Evolutionary conservation across 2,888 invertebrate genomes (phyloP).

Genomic region (Nomada fabriciana): DNA sequence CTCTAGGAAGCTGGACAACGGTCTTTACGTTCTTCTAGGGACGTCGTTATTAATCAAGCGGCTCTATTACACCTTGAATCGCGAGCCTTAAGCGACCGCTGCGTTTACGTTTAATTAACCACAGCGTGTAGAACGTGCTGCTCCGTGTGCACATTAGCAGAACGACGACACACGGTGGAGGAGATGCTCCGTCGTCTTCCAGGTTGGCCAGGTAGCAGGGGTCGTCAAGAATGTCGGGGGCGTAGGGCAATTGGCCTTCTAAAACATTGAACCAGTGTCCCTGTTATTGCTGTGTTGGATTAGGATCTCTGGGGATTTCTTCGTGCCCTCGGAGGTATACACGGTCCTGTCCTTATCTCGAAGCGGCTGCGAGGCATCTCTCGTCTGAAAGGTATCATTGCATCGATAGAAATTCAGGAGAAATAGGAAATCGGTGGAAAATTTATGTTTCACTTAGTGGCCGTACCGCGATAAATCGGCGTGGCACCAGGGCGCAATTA

Average conservation of each 20-base stretch:
- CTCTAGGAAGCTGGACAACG: slow-evolving; percentile 48
- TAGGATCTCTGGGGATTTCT: no score
- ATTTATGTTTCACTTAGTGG: no score
- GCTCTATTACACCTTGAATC: slow-evolving; percentile 39
- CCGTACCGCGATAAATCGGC: no score
- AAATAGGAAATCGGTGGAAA: no score
- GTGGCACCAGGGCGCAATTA: no score
- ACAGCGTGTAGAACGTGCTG: neutral
- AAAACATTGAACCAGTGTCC: neutral
- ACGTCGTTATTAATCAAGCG: slow-evolving; percentile 28
- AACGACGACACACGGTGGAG: neutral
- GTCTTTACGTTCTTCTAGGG: slow-evolving; percentile 35
- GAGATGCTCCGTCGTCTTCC: slow-evolving; percentile 9
- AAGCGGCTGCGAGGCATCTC: no score
- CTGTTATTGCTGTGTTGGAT: no score
- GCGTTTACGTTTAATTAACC: slow-evolving; percentile 49
- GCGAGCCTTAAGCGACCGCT: slow-evolving; percentile 25
- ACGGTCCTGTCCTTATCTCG: no score
- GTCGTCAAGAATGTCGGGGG: neutral
- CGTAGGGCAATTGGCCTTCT: neutral
- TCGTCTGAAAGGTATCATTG: no score
- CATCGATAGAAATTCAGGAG: no score
- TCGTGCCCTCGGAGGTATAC: no score
- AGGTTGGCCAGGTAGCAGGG: neutral
- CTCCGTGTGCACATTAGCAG: neutral